A percentile compares a stretch with the other conserved stretches of the same genome.
These are phyloP conservation scores for Geotrypetes seraphini DNA, from an alignment of 2,797 vertebrate genomes.

Conservation along the genomic window DNA sequence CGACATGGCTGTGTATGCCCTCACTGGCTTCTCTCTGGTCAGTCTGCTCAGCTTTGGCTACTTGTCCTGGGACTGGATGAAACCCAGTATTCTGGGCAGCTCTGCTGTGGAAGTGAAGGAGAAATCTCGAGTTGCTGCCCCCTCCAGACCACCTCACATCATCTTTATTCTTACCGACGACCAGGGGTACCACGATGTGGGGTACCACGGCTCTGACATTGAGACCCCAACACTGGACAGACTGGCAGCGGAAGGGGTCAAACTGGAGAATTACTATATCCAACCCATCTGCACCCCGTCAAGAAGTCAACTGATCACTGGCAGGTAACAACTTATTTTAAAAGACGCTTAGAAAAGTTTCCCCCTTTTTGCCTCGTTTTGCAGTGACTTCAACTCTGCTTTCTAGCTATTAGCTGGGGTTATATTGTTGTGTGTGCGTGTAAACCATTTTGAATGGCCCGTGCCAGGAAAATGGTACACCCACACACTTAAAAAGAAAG, in stretches of 20 bases:
- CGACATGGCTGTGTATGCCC: slow-evolving; percentile 69
- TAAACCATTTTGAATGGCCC: too few species aligned
- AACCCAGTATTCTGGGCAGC: slow-evolving; percentile 73
- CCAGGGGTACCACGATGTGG: slow-evolving; percentile 91
- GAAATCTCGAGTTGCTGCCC: slow-evolving; percentile 18
- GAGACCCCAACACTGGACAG: slow-evolving; percentile 85
- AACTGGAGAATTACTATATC: slow-evolving; percentile 93
- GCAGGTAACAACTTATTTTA: slow-evolving; percentile 80
- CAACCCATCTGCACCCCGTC: slow-evolving; percentile 97
- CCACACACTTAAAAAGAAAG: too few species aligned
- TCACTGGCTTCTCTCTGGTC: slow-evolving; percentile 83
- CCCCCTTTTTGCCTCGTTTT: too few species aligned
- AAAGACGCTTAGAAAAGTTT: too few species aligned
- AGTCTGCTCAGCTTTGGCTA: slow-evolving; percentile 89
- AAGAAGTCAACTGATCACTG: slow-evolving; percentile 89
- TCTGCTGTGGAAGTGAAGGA: slow-evolving; percentile 40
- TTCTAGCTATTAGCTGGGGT: too few species aligned
- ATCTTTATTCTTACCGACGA: slow-evolving; percentile 95
- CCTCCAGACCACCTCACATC: slow-evolving; percentile 73
- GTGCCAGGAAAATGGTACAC: too few species aligned
- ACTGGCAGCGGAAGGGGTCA: slow-evolving; percentile 86
- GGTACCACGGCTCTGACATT: slow-evolving; percentile 89
- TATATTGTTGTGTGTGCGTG: too few species aligned
- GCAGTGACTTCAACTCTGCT: too few species aligned
- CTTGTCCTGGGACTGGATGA: slow-evolving; percentile 86